A percentile compares a stretch with the other conserved stretches of the same genome.
These are phyloP conservation scores for Spisula subtruncata DNA, from an alignment of 2,888 invertebrate species.

Conservation along the genomic window DNA sequence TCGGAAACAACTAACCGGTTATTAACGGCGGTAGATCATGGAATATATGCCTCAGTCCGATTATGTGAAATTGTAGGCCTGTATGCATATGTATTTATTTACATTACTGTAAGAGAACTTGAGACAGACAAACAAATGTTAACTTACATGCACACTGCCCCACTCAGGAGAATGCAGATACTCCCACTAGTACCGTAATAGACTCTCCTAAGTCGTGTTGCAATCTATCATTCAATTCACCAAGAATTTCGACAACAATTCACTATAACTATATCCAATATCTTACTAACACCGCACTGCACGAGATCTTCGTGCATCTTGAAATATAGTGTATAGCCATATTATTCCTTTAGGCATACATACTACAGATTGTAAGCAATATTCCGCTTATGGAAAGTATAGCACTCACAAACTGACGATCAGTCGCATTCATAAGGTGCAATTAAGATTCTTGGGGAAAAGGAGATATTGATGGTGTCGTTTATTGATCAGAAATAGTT, in stretches of 20 bases:
- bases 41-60: no score
- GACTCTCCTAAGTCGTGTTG: background rate
- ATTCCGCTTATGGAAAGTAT: constrained; percentile 3
- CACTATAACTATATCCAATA: constrained; percentile 18
- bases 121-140: background rate
- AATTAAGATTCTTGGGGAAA: constrained; percentile 23
- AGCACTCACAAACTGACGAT: background rate
- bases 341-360: background rate
- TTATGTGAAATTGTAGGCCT: no score
- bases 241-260: constrained; percentile 6
- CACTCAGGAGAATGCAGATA: background rate
- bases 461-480: background rate
- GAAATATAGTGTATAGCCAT: constrained; percentile 16
- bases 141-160: background rate
- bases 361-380: background rate
- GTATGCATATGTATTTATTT: background rate
- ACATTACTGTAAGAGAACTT: background rate
- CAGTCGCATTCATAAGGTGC: constrained; percentile 8
- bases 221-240: background rate
- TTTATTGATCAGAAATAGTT: constrained; percentile 30
- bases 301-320: background rate
- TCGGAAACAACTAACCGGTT: background rate
- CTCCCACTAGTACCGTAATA: background rate
- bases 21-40: no score
- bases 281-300: background rate